Percentiles rank a stretch among this genome's conserved stretches.
Evolutionary conservation across 2,797 vertebrate species (phyloP).

Genomic region (Taeniopygia guttata): DNA sequence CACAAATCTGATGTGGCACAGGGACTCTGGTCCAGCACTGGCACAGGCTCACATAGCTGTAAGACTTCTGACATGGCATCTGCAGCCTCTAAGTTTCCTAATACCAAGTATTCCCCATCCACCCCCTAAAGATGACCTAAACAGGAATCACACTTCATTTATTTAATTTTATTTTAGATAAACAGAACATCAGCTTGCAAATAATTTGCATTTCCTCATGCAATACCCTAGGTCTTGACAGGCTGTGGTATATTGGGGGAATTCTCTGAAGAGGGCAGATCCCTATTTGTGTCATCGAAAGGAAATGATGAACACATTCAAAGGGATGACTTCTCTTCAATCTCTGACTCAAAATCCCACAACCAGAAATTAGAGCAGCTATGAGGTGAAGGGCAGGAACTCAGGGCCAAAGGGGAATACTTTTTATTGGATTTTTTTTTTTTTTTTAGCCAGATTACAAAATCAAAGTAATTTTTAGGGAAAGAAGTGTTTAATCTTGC

Average conservation of each 20-base stretch:
- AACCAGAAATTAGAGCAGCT: background rate
- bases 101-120: background rate
- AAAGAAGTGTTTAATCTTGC: background rate
- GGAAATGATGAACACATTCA: background rate
- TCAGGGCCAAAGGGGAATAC: background rate
- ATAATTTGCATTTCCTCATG: background rate
- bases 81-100: background rate
- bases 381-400: background rate
- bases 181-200: background rate
- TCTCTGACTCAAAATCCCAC: background rate
- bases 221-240: background rate
- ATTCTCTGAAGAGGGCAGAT: background rate
- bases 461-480: background rate
- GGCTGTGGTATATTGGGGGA: background rate
- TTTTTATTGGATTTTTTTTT: background rate
- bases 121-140: background rate
- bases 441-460: background rate
- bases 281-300: accelerated
- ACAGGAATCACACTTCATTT: background rate
- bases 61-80: background rate
- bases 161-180: background rate
- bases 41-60: background rate
- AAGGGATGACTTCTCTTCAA: background rate
- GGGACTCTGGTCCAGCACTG: background rate
- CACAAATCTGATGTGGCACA: background rate